Base-by-base conservation (phyloP, 2,888 invertebrate genomes). In the Cephus spinipes region DNA sequence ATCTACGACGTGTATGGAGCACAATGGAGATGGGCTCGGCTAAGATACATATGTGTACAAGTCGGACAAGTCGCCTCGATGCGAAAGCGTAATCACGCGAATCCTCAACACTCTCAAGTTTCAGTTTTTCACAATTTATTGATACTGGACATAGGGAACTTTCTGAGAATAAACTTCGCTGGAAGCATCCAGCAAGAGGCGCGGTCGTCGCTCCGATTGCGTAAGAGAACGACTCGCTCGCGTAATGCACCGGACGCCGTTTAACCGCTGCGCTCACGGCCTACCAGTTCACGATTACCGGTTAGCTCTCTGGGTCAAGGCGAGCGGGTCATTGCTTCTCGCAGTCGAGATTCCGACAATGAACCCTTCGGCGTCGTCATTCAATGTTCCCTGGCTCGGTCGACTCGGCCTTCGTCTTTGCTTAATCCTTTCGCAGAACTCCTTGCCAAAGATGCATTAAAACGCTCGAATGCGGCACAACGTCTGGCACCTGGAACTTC, bases 291-390 rank as follows among this genome's bases (percentile, higher is more conserved):
- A 75, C 75, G 82, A 80, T 84, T 85, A 82, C 80, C 81, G 74
- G 81, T 40, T 40, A 15, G 40, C 83, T 87, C 87, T 89, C 84
- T 89, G 87, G 89, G 90, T 89, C 90, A 90, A 90, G 90, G 89
- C 83, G 82, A 90, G 81, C 87, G 74, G 83, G 86, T 85, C 81
- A 79, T 40, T 80, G 82, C 83, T 84, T 82, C 40, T 71, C 32
- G n/a, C 31, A 12, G 71, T 71, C 71, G 71, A 71, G 71, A 71
- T 71, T 71, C 32, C 31, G 71, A 30, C 31, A 71, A 71, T 11
- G 71, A 71, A 32, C 30, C 31, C 31, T 31, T 31, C 31, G 11
- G 32, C 71, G 9, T 71, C 15, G 71, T 30, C 30, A 71, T 31
- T 31, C 30, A 12, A 30, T n/a, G 3, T 69, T 30, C 31, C 12